Evolutionary conservation across 2,888 invertebrate genomes (phyloP).

Genomic region (Agriopis aurantiaria): DNA sequence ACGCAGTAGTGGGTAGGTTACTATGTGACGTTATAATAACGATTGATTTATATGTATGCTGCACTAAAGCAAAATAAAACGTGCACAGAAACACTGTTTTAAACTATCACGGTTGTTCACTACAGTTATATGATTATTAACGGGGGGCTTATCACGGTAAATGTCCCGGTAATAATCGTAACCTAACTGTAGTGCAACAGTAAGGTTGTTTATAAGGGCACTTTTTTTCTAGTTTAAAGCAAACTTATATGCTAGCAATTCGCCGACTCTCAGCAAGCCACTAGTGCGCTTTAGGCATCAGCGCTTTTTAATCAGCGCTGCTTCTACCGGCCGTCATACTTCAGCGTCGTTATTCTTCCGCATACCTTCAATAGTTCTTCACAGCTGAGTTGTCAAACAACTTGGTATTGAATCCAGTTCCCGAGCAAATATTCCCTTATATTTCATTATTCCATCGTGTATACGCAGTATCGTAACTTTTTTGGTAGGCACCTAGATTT

Average conservation of each 20-base stretch:
- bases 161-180: too few species aligned
- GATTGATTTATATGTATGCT: too few species aligned
- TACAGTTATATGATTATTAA: too few species aligned
- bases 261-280: background rate
- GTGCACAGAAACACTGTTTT: too few species aligned
- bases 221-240: too few species aligned
- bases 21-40: too few species aligned
- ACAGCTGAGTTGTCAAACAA: slow-evolving; percentile 25
- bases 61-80: too few species aligned
- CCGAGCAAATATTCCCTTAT: slow-evolving; percentile 3
- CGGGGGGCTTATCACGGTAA: too few species aligned
- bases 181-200: too few species aligned
- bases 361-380: slow-evolving; percentile 7
- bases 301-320: slow-evolving; percentile 14
- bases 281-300: background rate
- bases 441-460: background rate
- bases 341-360: slow-evolving; percentile 18
- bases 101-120: too few species aligned
- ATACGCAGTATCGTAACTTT: background rate
- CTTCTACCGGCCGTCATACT: slow-evolving; percentile 3
- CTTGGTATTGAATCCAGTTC: slow-evolving; percentile 18
- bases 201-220: too few species aligned
- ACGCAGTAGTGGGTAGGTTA: background rate
- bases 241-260: too few species aligned
- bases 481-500: background rate